Evolutionary conservation across 2,797 vertebrate genomes (phyloP), one percentile per base, ranked within the genome.

Genomic region (Malacoctenus gilli): DNA sequence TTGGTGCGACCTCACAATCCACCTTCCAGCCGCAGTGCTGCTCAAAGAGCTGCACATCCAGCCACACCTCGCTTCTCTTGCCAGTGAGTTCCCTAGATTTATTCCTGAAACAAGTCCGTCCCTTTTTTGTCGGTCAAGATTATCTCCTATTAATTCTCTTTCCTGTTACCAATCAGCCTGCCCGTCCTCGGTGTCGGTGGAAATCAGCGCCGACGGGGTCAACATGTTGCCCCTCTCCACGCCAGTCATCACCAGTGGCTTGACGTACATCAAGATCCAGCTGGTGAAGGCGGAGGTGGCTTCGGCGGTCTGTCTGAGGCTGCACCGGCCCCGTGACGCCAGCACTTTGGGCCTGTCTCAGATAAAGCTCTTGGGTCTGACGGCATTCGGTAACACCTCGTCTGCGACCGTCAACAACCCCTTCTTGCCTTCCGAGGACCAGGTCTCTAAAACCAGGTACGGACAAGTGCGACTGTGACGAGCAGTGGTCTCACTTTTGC

Each of bases 221-320:
- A 99, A 99, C 83, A 99, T 99, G 97, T 86, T 99, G 59, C 97
- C 97, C 0, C 90, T 99, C 71, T 98, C 97, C 44, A 95, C 95
- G 1, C 97, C 97, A 1, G 93, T 99, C 62, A 93, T 98, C 84
- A 99, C 97, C 58, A 97, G 96, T 0, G 97, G 96, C 55, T 93
- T 99, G 64, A 99, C 97, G 0, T 99, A 99, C 76, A 99, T 99
- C 65, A 99, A 99, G 90, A 98, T 99, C 72, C 97, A 99, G 82
- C 89, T 99, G 62, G 95, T 99, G 14, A 98, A 96, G 84, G 97
- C 97, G 1, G 97, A 99, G 85, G 97, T 99, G 34, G 96, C 96
- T 0, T 99, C 97, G 0, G 97, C 97, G 1, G 94, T 99, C 66
- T 99, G 97, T 72, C 93, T 99, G 49, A 88, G 97, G 59, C 91